Base-by-base conservation (phyloP, 2,113 vertebrate species). In the Melanocharis versteri region DNA sequence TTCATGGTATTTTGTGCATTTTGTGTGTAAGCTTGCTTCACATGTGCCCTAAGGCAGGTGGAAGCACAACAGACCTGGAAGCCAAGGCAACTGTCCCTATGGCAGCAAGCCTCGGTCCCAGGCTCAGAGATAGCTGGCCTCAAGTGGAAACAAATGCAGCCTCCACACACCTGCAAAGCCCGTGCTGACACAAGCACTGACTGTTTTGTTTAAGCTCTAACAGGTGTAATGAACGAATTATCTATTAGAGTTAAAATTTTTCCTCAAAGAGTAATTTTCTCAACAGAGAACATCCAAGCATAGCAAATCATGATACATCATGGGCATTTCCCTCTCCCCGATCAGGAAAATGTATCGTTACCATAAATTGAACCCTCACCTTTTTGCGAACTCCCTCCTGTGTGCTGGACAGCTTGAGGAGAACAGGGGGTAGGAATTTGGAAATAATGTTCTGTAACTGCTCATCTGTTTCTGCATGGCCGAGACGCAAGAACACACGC, bases 381-480 rank as follows among this genome's bases (percentile, higher is more conserved):
- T 99, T 99, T 97, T 99, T 99, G 64, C 99, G 98, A 86, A 99
- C 99, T 57, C 99, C 99, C 89, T 99, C 99, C 95, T 99, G 99
- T 44, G 98, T 99, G 69, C 99, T 99, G 93, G 99, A 99, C 62
- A 99, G 97, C 94, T 99, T 99, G 86, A 99, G 99, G 51, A 99
- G 98, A 94, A 99, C 99, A 45, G 99, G 99, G 58, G 99, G 99
- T 14, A 99, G 97, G 83, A 99, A 99, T 97, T 99, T 99, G 76
- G 99, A 99, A 97, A 99, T 99, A 95, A 99, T 99, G 81, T 98
- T 99, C 97, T 99, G 99, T 61, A 99, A 97, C 71, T 99, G 99
- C 22, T 99, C 99, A 72, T 99, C 99, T 61, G 99, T 99, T 96
- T 99, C 99, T 93, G 99, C 99, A 97, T 99, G 99, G 97, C 99